phyloP scores from a whole-genome alignment of 2,888 invertebrate genomes.

The Onthophagus sagittarius region DNA sequence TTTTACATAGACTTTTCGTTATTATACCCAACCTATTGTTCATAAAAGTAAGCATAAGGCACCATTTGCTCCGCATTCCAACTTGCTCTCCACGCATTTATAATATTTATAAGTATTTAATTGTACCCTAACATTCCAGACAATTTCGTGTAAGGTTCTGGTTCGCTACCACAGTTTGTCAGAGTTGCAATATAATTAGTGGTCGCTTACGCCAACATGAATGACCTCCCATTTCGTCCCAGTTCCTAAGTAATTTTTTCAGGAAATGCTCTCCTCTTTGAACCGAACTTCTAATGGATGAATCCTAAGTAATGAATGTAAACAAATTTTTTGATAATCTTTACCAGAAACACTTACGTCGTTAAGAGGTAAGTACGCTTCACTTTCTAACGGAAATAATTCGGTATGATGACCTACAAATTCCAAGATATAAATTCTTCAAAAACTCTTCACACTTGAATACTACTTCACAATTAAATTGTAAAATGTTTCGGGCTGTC shows the following conservation, averaged over 20 bases:
- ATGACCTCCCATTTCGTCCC: constrained; percentile 68
- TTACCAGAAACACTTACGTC: constrained; percentile 31
- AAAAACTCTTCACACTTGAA: no score
- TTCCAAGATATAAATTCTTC: no score
- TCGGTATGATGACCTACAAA: constrained; percentile 66
- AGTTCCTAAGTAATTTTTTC: constrained; percentile 66
- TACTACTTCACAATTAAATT: no score
- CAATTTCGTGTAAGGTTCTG: constrained; percentile 62
- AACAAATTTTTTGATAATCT: constrained; percentile 24
- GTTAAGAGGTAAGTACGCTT: constrained; percentile 53
- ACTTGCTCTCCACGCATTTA: constrained; percentile 50
- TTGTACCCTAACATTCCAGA: constrained; percentile 49
- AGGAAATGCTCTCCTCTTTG: constrained; percentile 54
- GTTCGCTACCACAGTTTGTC: constrained; percentile 53
- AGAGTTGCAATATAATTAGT: constrained; percentile 54
- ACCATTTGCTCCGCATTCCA: constrained; percentile 57
- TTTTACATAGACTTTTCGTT: constrained; percentile 56
- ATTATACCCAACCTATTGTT: constrained; percentile 71
- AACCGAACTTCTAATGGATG: constrained; percentile 51
- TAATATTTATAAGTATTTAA: constrained; percentile 22
- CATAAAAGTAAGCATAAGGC: constrained; percentile 58
- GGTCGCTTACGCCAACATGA: constrained; percentile 51
- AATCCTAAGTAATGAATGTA: constrained; percentile 11
- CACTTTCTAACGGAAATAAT: constrained; percentile 56
- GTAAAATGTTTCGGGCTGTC: no score